Percentiles rank a stretch among this genome's conserved stretches.
Evolutionary conservation across 2,888 invertebrate genomes (phyloP).

Genomic region (Agrochola lychnidis): DNA sequence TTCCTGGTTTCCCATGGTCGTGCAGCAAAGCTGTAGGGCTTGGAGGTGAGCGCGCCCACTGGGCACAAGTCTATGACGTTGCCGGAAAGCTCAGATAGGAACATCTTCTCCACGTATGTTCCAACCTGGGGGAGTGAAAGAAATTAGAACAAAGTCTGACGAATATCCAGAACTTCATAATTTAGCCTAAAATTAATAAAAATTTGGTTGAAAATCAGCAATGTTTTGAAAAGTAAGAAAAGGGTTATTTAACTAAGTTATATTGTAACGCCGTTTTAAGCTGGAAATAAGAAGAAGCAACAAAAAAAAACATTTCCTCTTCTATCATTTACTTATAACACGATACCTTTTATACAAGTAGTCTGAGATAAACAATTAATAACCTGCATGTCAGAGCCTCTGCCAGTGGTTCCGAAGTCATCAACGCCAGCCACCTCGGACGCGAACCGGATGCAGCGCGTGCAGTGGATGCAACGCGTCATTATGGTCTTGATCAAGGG

Average conservation of each 20-base stretch:
- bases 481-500: constrained; percentile 99
- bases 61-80: constrained; percentile 99
- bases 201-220: background rate
- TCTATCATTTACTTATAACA: background rate
- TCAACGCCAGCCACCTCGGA: constrained; percentile 99
- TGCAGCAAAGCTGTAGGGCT: constrained; percentile 99
- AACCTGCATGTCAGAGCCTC: constrained; percentile 98
- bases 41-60: constrained; percentile 99
- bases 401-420: constrained; percentile 98
- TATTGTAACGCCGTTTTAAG: background rate
- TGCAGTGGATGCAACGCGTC: constrained; percentile 99
- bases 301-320: background rate
- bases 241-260: background rate
- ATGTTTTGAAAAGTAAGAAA: background rate
- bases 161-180: background rate
- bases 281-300: background rate
- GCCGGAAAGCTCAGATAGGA: constrained; percentile 98
- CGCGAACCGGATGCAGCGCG: constrained; percentile 99
- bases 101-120: constrained; percentile 99
- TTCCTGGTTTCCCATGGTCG: constrained; percentile 99
- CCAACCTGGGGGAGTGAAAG: constrained; percentile 92
- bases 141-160: background rate
- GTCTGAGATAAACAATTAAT: background rate
- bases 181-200: background rate
- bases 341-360: background rate